These are phyloP conservation scores for Peromyscus polionotus DNA, from an alignment of 2,113 vertebrate species.

Conservation along the genomic window DNA sequence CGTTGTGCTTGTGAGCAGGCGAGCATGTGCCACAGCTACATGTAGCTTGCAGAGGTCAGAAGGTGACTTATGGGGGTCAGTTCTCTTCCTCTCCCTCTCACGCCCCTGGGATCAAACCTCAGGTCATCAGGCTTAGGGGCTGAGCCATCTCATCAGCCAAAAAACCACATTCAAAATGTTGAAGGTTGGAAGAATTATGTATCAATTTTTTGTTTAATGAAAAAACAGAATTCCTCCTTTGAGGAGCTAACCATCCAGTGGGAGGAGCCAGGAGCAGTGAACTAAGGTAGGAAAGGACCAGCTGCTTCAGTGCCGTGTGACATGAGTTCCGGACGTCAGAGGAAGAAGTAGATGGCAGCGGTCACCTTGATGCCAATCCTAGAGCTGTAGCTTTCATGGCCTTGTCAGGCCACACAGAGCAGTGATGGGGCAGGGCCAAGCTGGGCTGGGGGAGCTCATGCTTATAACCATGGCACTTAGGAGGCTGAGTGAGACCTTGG, in stretches of 20 bases:
- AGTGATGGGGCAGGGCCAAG: not conserved
- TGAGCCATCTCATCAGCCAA: not conserved
- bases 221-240: not conserved
- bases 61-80: not conserved
- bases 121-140: not conserved
- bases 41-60: not conserved
- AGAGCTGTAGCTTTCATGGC: not conserved
- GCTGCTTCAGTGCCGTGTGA: not conserved
- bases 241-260: slow-evolving; percentile 33
- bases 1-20: not conserved
- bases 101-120: not conserved
- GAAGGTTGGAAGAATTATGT: slow-evolving; percentile 15
- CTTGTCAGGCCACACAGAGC: not conserved
- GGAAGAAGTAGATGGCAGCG: not conserved
- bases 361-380: slow-evolving; percentile 19
- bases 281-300: not conserved
- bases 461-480: not conserved
- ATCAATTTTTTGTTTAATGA: not conserved
- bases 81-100: not conserved
- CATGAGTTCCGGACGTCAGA: not conserved
- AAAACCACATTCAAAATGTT: slow-evolving; percentile 41
- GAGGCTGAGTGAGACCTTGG: not conserved
- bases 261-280: not conserved
- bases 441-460: not conserved
- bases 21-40: not conserved